Conservation (phyloP, 2,797 vertebrate genomes). For the Melanotaenia pygmaea region DNA sequence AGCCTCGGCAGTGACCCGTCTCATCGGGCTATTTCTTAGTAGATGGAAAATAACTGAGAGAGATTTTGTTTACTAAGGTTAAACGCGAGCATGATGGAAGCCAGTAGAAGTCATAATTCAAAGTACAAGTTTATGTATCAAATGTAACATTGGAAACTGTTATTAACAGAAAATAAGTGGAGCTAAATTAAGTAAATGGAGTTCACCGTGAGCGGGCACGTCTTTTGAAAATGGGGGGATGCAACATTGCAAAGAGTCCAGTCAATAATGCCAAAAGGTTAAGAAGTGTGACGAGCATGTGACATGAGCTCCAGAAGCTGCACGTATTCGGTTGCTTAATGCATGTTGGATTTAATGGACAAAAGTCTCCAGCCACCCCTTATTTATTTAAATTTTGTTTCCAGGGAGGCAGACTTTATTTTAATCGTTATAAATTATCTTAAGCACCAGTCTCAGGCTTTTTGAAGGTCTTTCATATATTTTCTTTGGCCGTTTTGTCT, state of each 20-base stretch:
- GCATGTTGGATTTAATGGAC: background rate
- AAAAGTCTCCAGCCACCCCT: background rate
- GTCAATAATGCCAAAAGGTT: constrained; percentile 49
- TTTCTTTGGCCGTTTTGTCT: background rate
- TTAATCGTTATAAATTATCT: background rate
- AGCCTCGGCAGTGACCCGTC: constrained; percentile 21
- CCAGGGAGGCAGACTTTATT: background rate
- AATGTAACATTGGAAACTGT: constrained; percentile 3
- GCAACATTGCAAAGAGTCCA: constrained; percentile 5
- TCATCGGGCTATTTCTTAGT: constrained; percentile 17
- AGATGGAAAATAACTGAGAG: constrained; percentile 25
- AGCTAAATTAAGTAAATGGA: constrained; percentile 10
- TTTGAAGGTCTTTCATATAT: background rate
- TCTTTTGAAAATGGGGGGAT: background rate
- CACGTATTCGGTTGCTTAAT: background rate
- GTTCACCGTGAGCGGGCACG: background rate
- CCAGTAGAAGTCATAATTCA: constrained; percentile 5
- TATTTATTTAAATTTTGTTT: background rate
- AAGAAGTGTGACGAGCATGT: constrained; percentile 61
- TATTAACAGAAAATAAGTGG: background rate
- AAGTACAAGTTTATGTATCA: constrained; percentile 1
- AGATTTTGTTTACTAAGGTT: constrained; percentile 4
- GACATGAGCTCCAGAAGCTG: constrained; percentile 32
- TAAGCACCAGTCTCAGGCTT: background rate
- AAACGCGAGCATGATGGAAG: constrained; percentile 8